These are phyloP conservation scores for Hydriomena furcata DNA, from an alignment of 2,888 invertebrate genomes.

Conservation along the genomic window DNA sequence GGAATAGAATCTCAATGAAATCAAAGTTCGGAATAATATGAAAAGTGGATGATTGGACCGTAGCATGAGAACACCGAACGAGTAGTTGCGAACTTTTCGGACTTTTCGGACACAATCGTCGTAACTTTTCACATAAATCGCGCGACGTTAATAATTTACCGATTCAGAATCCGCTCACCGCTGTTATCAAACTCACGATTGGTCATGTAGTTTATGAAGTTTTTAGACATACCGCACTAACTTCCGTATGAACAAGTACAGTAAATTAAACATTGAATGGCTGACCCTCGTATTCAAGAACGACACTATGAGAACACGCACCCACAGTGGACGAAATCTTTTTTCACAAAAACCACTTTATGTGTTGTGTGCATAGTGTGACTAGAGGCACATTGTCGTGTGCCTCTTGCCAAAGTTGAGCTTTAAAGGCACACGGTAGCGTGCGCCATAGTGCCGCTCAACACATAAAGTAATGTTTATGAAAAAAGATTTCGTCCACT, in stretches of 20 bases:
- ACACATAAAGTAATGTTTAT: no score
- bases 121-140: conserved; percentile 69
- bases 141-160: conserved; percentile 64
- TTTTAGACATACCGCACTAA: conserved; percentile 14
- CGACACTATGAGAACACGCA: no score
- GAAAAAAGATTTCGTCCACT: no score
- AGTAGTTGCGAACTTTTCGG: no score
- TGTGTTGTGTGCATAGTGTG: no score
- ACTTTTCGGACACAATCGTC: conserved; percentile 54
- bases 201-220: conserved; percentile 19
- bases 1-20: conserved; percentile 28
- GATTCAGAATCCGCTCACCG: conserved; percentile 48
- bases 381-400: no score
- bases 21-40: conserved; percentile 34
- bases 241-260: conserved; percentile 10
- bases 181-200: conserved; percentile 25
- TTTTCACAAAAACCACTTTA: no score
- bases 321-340: no score
- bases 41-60: conserved; percentile 36
- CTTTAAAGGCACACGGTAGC: no score
- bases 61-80: conserved; percentile 18
- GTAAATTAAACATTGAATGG: conserved; percentile 6
- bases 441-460: no score
- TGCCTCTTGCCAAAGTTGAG: no score
- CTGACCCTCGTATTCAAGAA: no score